Evolutionary conservation across 2,888 invertebrate genomes (phyloP), one percentile per base, ranked within the genome.

Genomic region (Macrophya annulata): DNA sequence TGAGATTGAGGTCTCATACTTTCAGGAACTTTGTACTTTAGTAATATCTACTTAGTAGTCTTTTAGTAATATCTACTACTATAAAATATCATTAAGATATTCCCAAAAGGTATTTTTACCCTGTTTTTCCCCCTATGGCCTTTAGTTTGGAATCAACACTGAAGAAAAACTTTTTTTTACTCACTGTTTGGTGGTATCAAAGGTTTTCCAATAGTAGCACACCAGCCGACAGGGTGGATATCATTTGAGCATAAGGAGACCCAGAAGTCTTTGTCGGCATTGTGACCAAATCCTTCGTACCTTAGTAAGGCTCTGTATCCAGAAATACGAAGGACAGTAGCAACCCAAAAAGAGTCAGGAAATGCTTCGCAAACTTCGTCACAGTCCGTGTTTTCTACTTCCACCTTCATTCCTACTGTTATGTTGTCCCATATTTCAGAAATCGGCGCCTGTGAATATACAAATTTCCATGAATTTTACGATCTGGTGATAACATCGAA

Each of bases 141-240:
- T 51, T 51, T 17, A 6, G 5, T 51, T 51, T 51, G 51, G 5
- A 51, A 51, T n/a, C 10, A 51, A 17, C 5, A 51, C 6, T 31
- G 3, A n/a, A 51, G 17, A 51, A 6, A n/a, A 40, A 51, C 55
- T 74, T 5, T 4, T 31, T 25, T n/a, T 76, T 81, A 93, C 94
- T 94, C 93, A 96, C 96, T 97, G 93, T 96, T 96, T 15, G 99
- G 99, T 25, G 99, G 99, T 93, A 99, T 99, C 10, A 99, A 94
- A 1, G 99, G 99, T 93, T 99, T 98, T 48, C 98, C 98, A 86
- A 98, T 96, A 0, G 98, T 98, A 4, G 99, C 99, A 94, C 99
- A 99, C 99, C 99, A 99, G 8, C 99, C 99, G 5, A 99, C 99
- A 21, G 98, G 98, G 94, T 99, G 98, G n/a, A 99, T 98, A 92